A percentile compares a stretch with the other conserved stretches of the same genome.
These are phyloP conservation scores for Trachelus tabidus DNA, from an alignment of 2,888 invertebrate species.

Conservation along the genomic window DNA sequence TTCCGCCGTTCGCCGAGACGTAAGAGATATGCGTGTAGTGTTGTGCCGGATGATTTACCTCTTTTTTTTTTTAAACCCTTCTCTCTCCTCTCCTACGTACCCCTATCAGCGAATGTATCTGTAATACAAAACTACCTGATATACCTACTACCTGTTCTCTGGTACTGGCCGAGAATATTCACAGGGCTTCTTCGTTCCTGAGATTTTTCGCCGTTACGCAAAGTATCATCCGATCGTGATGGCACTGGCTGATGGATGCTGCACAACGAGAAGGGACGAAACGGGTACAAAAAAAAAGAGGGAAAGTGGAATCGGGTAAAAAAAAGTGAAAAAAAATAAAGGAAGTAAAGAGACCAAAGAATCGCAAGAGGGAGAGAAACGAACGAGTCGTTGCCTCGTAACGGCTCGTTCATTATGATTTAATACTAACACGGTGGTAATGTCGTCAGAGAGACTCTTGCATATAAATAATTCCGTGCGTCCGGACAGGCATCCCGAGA, in stretches of 20 bases:
- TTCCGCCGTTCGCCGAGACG: slow-evolving; percentile 54
- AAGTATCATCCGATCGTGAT: background rate
- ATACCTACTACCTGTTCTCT: background rate
- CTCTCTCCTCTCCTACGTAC: background rate
- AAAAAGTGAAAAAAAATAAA: background rate
- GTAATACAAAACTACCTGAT: background rate
- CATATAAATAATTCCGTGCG: slow-evolving; percentile 66
- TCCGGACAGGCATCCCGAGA: slow-evolving; percentile 63
- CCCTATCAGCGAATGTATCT: background rate
- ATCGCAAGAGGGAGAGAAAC: background rate
- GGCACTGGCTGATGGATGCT: background rate
- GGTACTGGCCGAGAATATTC: background rate
- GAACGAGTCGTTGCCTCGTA: slow-evolving; percentile 50
- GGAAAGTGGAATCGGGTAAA: background rate
- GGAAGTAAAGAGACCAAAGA: slow-evolving; percentile 16
- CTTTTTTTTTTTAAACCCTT: background rate
- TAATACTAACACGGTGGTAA: slow-evolving; percentile 66
- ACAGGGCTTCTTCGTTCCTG: background rate
- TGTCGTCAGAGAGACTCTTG: slow-evolving; percentile 65
- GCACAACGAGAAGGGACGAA: background rate
- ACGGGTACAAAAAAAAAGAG: background rate
- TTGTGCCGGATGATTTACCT: slow-evolving; percentile 46
- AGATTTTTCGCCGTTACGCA: background rate
- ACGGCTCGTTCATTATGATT: slow-evolving; percentile 66
- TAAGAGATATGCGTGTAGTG: slow-evolving; percentile 46